Percentiles rank a stretch among this genome's conserved stretches.
Evolutionary conservation across 2,113 vertebrate genomes (phyloP).

Genomic region (Nannospalax galili): DNA sequence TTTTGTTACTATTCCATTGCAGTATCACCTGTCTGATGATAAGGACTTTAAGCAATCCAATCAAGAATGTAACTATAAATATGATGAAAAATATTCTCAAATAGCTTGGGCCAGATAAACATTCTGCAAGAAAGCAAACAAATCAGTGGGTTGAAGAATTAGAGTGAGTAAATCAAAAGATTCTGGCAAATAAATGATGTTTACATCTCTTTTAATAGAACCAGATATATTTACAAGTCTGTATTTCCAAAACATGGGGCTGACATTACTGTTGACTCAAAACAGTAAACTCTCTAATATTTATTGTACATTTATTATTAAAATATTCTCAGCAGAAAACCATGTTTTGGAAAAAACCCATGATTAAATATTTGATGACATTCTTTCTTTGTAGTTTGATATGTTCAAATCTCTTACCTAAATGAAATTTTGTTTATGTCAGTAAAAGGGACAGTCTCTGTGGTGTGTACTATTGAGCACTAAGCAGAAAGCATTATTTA

Average conservation of each 20-base stretch:
- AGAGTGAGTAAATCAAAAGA: background rate
- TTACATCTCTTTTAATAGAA: background rate
- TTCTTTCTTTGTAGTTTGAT: constrained; percentile 35
- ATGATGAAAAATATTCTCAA: constrained; percentile 95
- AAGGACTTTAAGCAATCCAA: constrained; percentile 93
- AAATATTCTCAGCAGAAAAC: constrained; percentile 43
- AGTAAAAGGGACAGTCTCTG: constrained; percentile 5
- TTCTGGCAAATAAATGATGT: constrained; percentile 4
- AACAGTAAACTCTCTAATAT: background rate
- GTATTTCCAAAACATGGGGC: background rate
- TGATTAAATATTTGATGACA: constrained; percentile 31
- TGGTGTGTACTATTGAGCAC: background rate
- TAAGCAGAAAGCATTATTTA: constrained; percentile 54
- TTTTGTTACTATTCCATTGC: constrained; percentile 85
- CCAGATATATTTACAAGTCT: constrained; percentile 3
- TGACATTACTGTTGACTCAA: constrained; percentile 12
- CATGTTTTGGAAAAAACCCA: background rate
- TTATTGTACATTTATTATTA: constrained; percentile 17
- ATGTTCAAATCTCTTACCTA: constrained; percentile 20
- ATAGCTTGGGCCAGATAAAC: constrained; percentile 89
- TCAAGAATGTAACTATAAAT: constrained; percentile 94
- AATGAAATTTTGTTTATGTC: constrained; percentile 24
- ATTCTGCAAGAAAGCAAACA: constrained; percentile 89
- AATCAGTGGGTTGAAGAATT: constrained; percentile 69
- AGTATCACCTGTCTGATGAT: constrained; percentile 92